These are phyloP conservation scores for Nycteola revayana DNA, from an alignment of 2,888 invertebrate genomes.

Conservation along the genomic window DNA sequence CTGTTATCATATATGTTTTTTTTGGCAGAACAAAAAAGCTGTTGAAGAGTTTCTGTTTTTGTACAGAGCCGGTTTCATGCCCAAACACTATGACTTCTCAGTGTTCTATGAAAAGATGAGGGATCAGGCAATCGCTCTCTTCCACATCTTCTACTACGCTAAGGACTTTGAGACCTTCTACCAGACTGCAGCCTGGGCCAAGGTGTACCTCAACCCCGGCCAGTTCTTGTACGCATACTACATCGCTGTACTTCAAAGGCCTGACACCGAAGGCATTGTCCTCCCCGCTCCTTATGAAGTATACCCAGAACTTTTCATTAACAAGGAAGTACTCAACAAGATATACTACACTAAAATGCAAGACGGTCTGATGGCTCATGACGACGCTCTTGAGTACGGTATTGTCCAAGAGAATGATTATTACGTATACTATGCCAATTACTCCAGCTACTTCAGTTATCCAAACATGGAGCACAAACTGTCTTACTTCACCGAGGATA, in stretches of 20 bases:
- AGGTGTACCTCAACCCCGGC: conserved; percentile 82
- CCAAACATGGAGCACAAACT: conserved; percentile 82
- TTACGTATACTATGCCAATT: conserved; percentile 82
- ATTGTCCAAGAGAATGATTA: conserved; percentile 60
- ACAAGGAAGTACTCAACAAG: conserved; percentile 76
- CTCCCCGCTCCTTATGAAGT: conserved; percentile 87
- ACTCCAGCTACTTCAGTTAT: conserved; percentile 75
- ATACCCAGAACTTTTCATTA: conserved; percentile 84
- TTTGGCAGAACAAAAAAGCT: conserved; percentile 61
- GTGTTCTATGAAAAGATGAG: conserved; percentile 67
- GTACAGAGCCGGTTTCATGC: conserved; percentile 69
- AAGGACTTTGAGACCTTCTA: conserved; percentile 84
- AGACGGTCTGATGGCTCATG: conserved; percentile 44
- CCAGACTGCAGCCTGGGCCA: conserved; percentile 80
- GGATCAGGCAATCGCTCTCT: conserved; percentile 76
- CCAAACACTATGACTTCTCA: conserved; percentile 75
- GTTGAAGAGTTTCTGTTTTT: conserved; percentile 65
- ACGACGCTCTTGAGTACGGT: conserved; percentile 56
- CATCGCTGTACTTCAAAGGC: conserved; percentile 81
- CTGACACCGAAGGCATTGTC: conserved; percentile 80
- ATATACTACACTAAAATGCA: conserved; percentile 69
- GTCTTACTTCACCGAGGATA: conserved; percentile 87
- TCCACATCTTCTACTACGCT: conserved; percentile 81
- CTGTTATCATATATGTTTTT: neutral
- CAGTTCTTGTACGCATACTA: conserved; percentile 84